These are phyloP conservation scores for Phaedon cochleariae DNA, from an alignment of 2,888 invertebrate genomes.

Conservation along the genomic window DNA sequence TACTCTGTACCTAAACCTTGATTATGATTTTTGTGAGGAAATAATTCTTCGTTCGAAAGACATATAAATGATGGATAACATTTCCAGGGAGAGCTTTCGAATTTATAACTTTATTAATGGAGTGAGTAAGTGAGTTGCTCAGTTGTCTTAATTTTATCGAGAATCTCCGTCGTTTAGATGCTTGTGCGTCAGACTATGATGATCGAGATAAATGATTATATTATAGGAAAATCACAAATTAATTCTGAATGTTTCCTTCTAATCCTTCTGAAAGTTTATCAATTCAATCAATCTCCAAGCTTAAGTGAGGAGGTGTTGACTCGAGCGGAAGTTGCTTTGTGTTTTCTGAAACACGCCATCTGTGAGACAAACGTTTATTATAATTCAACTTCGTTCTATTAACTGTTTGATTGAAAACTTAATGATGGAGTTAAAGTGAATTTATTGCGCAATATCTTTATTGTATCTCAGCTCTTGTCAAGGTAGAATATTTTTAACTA, in stretches of 20 bases:
- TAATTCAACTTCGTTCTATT: slow-evolving; percentile 8
- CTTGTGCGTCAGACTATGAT: neutral
- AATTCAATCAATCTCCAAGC: neutral
- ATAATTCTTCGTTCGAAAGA: no score
- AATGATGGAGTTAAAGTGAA: no score
- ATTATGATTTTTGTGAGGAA: no score
- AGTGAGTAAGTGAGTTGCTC: no score
- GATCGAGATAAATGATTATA: neutral
- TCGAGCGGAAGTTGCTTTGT: neutral
- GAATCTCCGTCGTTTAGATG: neutral
- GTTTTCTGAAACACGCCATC: slow-evolving; percentile 3
- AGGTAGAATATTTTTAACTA: no score
- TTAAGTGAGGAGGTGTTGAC: neutral
- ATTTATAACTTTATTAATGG: no score
- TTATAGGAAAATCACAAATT: neutral
- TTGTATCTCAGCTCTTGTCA: no score
- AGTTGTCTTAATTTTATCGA: neutral
- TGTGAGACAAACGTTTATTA: slow-evolving; percentile 5
- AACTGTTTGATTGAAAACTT: neutral
- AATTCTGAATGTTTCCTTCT: neutral
- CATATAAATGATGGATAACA: no score
- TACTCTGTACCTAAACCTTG: no score
- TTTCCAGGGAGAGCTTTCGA: no score
- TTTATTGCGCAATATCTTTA: no score
- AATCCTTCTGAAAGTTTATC: neutral